Conservation (phyloP, 2,888 invertebrate species). For the Nomada fucata region DNA sequence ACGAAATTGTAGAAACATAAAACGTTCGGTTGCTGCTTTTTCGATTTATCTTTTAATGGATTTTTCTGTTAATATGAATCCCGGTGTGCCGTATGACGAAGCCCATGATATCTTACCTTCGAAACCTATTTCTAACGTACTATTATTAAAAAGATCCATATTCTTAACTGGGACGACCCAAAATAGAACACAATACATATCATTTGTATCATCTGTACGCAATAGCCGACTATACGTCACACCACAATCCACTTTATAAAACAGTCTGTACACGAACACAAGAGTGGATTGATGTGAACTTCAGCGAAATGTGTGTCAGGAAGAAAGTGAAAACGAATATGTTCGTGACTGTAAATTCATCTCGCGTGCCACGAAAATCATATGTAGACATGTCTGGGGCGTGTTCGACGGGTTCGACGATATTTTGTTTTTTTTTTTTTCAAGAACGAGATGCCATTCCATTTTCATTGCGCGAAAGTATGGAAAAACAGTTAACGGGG, state of each 20-base stretch:
- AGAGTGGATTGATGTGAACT: not conserved
- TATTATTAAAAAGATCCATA: not conserved
- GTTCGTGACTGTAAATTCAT: not conserved
- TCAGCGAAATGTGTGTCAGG: not conserved
- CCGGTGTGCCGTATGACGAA: too few species aligned
- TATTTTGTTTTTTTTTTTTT: not conserved
- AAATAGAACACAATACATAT: not conserved
- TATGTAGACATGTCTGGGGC: too few species aligned
- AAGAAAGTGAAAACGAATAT: not conserved
- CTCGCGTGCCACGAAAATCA: not conserved
- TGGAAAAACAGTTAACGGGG: not conserved
- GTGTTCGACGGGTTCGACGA: not conserved
- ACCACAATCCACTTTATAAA: not conserved
- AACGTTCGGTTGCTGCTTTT: too few species aligned
- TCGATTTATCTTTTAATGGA: too few species aligned
- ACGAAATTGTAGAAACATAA: too few species aligned
- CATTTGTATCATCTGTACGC: not conserved
- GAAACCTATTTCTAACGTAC: not conserved
- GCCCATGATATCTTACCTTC: too few species aligned
- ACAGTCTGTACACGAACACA: not conserved
- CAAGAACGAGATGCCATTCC: not conserved
- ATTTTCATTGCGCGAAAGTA: too few species aligned
- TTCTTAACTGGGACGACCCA: not conserved
- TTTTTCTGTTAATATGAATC: too few species aligned
- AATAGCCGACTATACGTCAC: not conserved